Percentiles rank a stretch among this genome's conserved stretches.
phyloP scores from a whole-genome alignment of 1,140 invertebrate genomes.

The Leucophenga varia region DNA sequence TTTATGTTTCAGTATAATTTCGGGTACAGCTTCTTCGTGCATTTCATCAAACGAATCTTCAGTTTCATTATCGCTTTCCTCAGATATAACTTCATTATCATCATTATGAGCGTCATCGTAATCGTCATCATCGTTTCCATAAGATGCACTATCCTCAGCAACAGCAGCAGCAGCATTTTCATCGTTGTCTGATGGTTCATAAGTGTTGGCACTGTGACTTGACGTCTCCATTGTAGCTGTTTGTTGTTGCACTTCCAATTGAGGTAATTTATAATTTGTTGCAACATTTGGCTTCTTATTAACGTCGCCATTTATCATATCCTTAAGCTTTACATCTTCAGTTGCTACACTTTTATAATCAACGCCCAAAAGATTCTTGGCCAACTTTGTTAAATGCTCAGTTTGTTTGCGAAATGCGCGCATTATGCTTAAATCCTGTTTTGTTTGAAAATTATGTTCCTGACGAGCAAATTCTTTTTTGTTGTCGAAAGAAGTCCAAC shows the following conservation, averaged over 20 bases:
- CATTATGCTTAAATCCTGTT: constrained; percentile 39
- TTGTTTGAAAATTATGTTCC: constrained; percentile 46
- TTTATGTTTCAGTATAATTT: too few species aligned
- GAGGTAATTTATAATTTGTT: neutral
- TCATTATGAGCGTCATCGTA: neutral
- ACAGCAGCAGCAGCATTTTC: neutral
- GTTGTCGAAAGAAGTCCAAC: constrained; percentile 39
- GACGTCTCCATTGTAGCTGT: too few species aligned
- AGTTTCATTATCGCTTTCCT: neutral
- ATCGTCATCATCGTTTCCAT: neutral
- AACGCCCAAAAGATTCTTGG: constrained; percentile 14
- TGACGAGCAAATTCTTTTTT: constrained; percentile 36
- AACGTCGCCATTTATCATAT: neutral
- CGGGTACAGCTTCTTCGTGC: too few species aligned
- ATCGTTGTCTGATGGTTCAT: neutral
- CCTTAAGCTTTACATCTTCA: too few species aligned
- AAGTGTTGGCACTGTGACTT: too few species aligned
- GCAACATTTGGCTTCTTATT: neutral
- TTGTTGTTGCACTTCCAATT: neutral
- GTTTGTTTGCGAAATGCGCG: constrained; percentile 39
- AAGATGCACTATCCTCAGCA: neutral
- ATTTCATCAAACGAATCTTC: too few species aligned
- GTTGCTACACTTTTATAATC: too few species aligned
- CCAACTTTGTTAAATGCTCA: constrained; percentile 23
- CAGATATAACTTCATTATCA: neutral